These are phyloP conservation scores for Sycophila texana DNA, from an alignment of 2,888 invertebrate species.

Conservation along the genomic window DNA sequence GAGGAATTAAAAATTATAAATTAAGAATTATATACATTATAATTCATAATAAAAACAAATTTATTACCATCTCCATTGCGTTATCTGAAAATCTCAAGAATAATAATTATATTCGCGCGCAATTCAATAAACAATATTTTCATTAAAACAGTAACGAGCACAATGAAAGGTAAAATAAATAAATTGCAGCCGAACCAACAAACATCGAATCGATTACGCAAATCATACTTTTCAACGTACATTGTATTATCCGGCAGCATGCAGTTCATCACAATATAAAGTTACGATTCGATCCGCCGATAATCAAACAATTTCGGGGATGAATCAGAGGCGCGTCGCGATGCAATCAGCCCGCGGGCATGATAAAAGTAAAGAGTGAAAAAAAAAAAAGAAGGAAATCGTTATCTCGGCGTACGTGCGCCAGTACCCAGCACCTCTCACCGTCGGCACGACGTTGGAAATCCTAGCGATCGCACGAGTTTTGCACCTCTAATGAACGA, in stretches of 20 bases:
- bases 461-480: constrained; percentile 16
- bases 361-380: not conserved
- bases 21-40: no score
- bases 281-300: not conserved
- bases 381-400: not conserved
- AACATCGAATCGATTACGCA: not conserved
- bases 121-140: not conserved
- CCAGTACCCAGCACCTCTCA: no score
- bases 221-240: not conserved
- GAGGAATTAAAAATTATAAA: no score
- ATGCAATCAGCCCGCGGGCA: not conserved
- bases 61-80: no score
- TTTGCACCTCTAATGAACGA: constrained; percentile 61
- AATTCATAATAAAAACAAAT: no score
- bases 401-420: constrained; percentile 5
- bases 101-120: no score
- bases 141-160: not conserved
- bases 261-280: no score
- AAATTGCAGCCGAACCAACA: not conserved
- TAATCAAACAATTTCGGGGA: not conserved
- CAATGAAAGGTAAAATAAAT: not conserved
- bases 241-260: not conserved
- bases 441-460: not conserved
- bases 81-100: no score
- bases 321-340: not conserved